Conservation (phyloP, 2,888 invertebrate genomes). For the Hyppa rectilinea region DNA sequence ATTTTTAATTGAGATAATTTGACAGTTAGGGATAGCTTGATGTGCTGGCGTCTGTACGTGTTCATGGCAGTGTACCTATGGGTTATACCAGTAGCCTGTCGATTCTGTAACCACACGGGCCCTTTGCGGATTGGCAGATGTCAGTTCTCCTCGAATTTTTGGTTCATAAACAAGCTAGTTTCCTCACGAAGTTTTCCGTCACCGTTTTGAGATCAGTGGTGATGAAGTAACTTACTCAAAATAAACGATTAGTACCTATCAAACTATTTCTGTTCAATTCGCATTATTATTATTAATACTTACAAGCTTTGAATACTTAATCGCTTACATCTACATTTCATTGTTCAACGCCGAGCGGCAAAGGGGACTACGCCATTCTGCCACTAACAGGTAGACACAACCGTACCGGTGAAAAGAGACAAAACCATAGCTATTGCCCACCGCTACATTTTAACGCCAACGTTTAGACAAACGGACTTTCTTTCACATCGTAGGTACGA, state of each 20-base stretch:
- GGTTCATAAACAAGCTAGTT: neutral
- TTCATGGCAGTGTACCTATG: no score
- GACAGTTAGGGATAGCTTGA: no score
- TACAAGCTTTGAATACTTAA: conserved; percentile 41
- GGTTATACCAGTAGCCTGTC: no score
- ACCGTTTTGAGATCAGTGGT: neutral
- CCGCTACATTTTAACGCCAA: conserved; percentile 80
- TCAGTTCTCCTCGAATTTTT: no score
- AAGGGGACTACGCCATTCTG: conserved; percentile 44
- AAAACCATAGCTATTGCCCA: conserved; percentile 76
- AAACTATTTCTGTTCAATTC: conserved; percentile 21
- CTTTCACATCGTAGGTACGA: conserved; percentile 73
- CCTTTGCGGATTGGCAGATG: neutral
- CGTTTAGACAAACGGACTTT: conserved; percentile 79
- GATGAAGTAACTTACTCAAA: neutral
- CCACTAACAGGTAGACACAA: conserved; percentile 70
- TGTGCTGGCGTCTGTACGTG: no score
- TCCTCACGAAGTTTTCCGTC: neutral
- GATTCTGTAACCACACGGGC: no score
- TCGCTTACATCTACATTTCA: conserved; percentile 52
- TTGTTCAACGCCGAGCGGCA: conserved; percentile 50
- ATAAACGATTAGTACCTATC: neutral
- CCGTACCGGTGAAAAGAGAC: conserved; percentile 77
- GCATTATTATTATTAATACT: conserved; percentile 14
- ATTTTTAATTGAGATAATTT: no score